Conservation (phyloP, 2,888 invertebrate genomes). For the Ametastegia equiseti region DNA sequence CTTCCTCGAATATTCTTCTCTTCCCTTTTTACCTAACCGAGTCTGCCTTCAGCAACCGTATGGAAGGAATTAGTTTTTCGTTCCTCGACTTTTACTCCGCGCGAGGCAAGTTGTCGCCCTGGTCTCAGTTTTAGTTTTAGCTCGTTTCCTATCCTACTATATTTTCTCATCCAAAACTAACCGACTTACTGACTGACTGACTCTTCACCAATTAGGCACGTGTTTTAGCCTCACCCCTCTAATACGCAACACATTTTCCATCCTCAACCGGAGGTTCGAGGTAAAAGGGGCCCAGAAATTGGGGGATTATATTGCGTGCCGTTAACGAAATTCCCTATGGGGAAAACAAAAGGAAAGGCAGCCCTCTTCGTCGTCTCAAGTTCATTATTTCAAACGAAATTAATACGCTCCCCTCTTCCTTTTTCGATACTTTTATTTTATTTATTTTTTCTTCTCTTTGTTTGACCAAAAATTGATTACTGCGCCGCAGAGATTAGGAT, state of each 20-base stretch:
- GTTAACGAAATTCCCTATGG: background rate
- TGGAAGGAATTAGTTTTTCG: conserved; percentile 75
- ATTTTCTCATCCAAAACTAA: background rate
- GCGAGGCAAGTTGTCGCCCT: conserved; percentile 17
- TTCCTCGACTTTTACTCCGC: conserved; percentile 51
- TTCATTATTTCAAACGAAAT: background rate
- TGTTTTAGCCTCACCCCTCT: conserved; percentile 66
- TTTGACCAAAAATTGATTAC: background rate
- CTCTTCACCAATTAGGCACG: conserved; percentile 73
- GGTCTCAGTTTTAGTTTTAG: background rate
- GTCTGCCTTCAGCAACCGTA: conserved; percentile 59
- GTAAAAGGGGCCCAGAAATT: too few species aligned
- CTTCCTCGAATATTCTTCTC: conserved; percentile 69
- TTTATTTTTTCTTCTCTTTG: background rate
- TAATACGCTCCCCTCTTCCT: background rate
- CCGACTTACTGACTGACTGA: conserved; percentile 48
- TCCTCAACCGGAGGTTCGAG: conserved; percentile 21
- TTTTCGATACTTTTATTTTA: too few species aligned
- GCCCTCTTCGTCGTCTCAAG: background rate
- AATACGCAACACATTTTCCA: conserved; percentile 69
- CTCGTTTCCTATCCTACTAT: conserved; percentile 55
- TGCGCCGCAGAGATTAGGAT: background rate
- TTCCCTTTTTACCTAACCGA: background rate
- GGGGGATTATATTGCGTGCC: background rate
- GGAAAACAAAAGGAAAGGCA: conserved; percentile 9